phyloP scores from a whole-genome alignment of 2,797 vertebrate genomes.

The Sebastes aleutianus region DNA sequence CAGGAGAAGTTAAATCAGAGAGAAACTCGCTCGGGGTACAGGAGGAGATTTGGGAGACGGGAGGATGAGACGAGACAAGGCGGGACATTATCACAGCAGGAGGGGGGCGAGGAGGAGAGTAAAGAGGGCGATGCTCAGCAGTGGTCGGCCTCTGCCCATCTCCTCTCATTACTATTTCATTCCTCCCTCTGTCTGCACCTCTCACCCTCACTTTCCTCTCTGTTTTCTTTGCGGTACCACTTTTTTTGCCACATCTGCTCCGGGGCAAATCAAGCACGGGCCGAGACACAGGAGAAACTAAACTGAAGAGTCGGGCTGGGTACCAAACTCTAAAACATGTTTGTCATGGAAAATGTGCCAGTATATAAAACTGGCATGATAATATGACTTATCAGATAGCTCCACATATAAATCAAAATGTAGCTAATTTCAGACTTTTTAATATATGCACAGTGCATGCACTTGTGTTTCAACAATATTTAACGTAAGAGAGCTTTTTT shows the following conservation, averaged over 20 bases:
- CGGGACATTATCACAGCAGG: conserved; percentile 65
- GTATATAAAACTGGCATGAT: background rate
- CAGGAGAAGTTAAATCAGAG: conserved; percentile 31
- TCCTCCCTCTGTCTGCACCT: conserved; percentile 38
- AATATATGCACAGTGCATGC: background rate
- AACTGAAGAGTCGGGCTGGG: background rate
- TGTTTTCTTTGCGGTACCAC: conserved; percentile 6
- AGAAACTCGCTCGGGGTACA: background rate
- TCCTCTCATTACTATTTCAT: conserved; percentile 76
- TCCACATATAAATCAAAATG: background rate
- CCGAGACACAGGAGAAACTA: background rate
- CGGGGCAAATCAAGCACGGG: conserved; percentile 23
- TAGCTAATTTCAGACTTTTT: background rate
- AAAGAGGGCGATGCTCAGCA: conserved; percentile 32
- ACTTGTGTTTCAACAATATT: background rate
- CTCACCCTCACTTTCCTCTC: conserved; percentile 35
- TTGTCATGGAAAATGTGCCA: background rate
- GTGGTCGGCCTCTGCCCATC: conserved; percentile 42
- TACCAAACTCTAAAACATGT: background rate
- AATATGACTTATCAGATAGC: background rate
- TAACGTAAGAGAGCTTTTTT: too few species aligned
- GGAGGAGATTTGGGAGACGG: background rate
- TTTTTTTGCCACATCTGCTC: conserved; percentile 32
- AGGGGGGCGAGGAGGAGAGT: conserved; percentile 34
- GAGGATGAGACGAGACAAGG: conserved; percentile 50